These are phyloP conservation scores for Montipora foliosa DNA, from an alignment of 64 coral and sea anemone genomes.

Conservation along the genomic window DNA sequence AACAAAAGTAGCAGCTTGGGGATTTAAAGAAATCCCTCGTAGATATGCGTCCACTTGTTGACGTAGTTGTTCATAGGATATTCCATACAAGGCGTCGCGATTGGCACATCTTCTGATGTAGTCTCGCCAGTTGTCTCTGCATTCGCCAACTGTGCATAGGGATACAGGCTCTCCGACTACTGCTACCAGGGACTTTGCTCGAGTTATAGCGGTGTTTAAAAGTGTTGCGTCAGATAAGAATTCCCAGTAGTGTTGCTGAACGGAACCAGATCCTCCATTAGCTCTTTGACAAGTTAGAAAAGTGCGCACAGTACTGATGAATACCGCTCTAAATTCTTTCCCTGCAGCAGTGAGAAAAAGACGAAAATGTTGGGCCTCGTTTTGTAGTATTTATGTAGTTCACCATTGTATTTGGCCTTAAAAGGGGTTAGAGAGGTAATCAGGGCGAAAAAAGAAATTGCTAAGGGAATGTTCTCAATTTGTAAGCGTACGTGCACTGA, in stretches of 20 bases:
- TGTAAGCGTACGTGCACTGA: too few species aligned
- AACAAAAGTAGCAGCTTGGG: slow-evolving; percentile 14
- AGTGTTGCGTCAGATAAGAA: slow-evolving; percentile 88
- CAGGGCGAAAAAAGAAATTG: too few species aligned
- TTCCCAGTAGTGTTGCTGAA: slow-evolving; percentile 1
- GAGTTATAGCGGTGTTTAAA: slow-evolving; percentile 71
- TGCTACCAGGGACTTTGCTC: slow-evolving; percentile 69
- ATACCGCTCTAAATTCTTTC: slow-evolving; percentile 54
- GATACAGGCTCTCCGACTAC: slow-evolving; percentile 85
- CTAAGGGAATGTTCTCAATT: too few species aligned
- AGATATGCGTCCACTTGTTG: not conserved
- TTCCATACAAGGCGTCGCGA: slow-evolving; percentile 24
- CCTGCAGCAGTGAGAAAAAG: slow-evolving; percentile 6
- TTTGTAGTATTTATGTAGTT: too few species aligned
- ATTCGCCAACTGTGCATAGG: slow-evolving; percentile 70
- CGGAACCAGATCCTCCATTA: not conserved
- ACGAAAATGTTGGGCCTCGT: not conserved
- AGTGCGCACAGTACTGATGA: slow-evolving; percentile 73
- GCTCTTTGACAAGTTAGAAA: not conserved
- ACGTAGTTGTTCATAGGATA: not conserved
- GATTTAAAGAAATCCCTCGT: slow-evolving; percentile 21
- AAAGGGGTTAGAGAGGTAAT: too few species aligned
- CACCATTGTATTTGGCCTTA: too few species aligned
- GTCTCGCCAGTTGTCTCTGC: slow-evolving; percentile 62
- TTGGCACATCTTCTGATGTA: slow-evolving; percentile 72